Base-by-base conservation (phyloP, 2,888 invertebrate genomes). In the Synergus gifuensis region DNA sequence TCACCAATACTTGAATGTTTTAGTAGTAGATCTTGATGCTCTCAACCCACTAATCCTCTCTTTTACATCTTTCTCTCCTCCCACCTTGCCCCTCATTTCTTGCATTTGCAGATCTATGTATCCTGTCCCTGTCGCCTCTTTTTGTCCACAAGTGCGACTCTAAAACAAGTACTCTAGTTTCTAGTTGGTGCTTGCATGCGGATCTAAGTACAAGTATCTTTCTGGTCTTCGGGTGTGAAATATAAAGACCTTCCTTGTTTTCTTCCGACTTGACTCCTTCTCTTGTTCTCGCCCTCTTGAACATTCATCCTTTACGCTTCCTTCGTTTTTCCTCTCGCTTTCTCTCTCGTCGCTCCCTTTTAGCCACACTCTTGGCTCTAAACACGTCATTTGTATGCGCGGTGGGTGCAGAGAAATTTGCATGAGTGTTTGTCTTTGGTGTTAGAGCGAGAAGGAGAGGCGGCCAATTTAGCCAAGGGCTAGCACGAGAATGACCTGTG, bases 311-410 rank as follows among this genome's bases (percentile, higher is more conserved):
- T 40, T 79, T 78, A 73, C 78, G 16, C 77, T 76, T 67, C 78
- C 58, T 64, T 78, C 46, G 42, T 58, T 69, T 66, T 73, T 73
- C 63, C n/a, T 78, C 58, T 62, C 36, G 16, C 62, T 67, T 67
- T 67, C 69, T 22, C 42, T 78, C 73, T 81, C 73, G 76, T 79
- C 79, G 44, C 77, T 77, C 63, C 81, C 77, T 78, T 83, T 83
- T 67, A 81, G 81, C 76, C 64, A 16, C 73, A 67, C 76, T 58
- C 63, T 46, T 80, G 76, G 80, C 85, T 85, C 85, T 88, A 89
- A 89, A 89, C 86, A 86, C 84, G 85, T 89, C 85, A 87, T 89
- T 89, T 89, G 88, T 88, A 89, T 89, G 89, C 89, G 83, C 86
- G 81, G 76, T 82, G 83, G 84, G 79, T 85, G 86, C 86, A 87